Evolutionary conservation across 2,888 invertebrate genomes (phyloP).

Genomic region (Eristalinus aeneus): DNA sequence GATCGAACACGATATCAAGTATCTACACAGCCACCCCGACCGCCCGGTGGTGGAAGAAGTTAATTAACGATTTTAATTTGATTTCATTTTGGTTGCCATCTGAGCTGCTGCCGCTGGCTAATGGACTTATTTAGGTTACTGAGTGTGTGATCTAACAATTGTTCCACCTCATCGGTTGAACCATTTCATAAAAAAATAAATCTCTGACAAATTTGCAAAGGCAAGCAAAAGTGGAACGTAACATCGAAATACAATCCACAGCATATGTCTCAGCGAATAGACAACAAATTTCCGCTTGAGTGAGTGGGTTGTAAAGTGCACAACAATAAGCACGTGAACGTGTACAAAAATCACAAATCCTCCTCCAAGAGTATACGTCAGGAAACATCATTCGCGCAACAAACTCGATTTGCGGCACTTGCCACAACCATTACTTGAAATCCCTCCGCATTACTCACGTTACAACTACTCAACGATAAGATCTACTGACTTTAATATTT

Average conservation of each 20-base stretch:
- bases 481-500: constrained; percentile 65
- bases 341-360: background rate
- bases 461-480: constrained; percentile 38
- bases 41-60: constrained; percentile 17
- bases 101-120: too few relatives aligned
- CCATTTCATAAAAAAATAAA: too few relatives aligned
- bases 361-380: background rate
- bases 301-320: background rate
- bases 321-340: background rate
- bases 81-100: constrained; percentile 15
- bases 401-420: background rate
- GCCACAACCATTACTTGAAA: background rate
- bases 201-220: too few relatives aligned
- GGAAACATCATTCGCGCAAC: background rate
- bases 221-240: background rate
- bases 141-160: background rate
- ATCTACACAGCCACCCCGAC: constrained; percentile 7
- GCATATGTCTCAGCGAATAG: background rate
- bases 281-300: background rate
- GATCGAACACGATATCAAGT: constrained; percentile 34
- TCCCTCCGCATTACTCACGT: background rate
- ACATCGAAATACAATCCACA: background rate
- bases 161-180: background rate
- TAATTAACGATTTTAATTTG: constrained; percentile 66
- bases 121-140: background rate